Conservation (phyloP, 2,797 vertebrate genomes). For the Lepus townsendii region DNA sequence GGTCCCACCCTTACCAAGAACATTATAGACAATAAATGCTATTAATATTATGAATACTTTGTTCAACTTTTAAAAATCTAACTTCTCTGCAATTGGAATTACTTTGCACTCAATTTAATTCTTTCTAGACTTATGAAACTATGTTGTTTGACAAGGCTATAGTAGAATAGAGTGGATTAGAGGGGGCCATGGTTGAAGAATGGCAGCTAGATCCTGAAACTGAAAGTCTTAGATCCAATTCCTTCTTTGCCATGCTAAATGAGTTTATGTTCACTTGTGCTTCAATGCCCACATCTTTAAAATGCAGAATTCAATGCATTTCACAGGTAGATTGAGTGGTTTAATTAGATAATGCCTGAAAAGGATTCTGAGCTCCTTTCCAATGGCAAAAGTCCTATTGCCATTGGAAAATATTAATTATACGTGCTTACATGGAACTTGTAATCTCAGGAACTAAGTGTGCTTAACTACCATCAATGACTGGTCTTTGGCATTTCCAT, state of each 20-base stretch:
- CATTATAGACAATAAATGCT: constrained; percentile 52
- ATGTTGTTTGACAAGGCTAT: constrained; percentile 68
- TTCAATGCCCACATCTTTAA: constrained; percentile 79
- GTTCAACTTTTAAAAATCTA: constrained; percentile 64
- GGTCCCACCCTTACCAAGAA: neutral
- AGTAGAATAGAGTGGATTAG: constrained; percentile 76
- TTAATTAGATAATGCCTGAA: constrained; percentile 79
- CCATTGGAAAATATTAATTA: constrained; percentile 80
- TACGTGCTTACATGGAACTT: constrained; percentile 41
- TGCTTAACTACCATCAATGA: constrained; percentile 36
- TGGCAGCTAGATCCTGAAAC: constrained; percentile 66
- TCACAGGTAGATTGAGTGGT: constrained; percentile 76
- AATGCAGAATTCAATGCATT: constrained; percentile 71
- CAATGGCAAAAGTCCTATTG: constrained; percentile 67
- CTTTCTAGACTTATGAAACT: constrained; percentile 70
- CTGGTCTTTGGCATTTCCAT: constrained; percentile 58
- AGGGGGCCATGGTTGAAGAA: constrained; percentile 67
- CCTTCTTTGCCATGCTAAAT: constrained; percentile 73
- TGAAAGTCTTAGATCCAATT: constrained; percentile 77
- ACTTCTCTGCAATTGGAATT: constrained; percentile 71
- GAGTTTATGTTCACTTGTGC: constrained; percentile 80
- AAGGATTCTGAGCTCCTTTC: constrained; percentile 71
- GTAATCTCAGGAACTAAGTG: constrained; percentile 72
- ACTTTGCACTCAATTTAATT: constrained; percentile 76
- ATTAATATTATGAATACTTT: constrained; percentile 48